Evolutionary conservation across 2,797 vertebrate species (phyloP).

Genomic region (Prunella strophiata): DNA sequence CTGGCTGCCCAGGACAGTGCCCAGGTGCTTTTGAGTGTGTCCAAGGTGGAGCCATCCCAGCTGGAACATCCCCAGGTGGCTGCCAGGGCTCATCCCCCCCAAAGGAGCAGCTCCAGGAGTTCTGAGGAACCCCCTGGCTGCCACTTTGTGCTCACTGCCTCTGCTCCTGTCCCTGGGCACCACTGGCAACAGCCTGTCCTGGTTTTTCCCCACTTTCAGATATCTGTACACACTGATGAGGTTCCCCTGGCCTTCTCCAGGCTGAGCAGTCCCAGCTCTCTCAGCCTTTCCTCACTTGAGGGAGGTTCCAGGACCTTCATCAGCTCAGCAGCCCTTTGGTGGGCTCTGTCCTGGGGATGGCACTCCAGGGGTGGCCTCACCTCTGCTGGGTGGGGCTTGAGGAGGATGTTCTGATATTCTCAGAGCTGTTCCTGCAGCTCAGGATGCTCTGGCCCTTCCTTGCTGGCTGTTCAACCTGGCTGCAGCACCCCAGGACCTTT

Average conservation of each 20-base stretch:
- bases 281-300: not conserved
- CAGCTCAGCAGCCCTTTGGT: not conserved
- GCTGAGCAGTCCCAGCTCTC: not conserved
- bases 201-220: fast-evolving
- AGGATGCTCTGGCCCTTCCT: too few relatives aligned
- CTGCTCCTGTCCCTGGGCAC: not conserved
- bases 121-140: not conserved
- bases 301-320: not conserved
- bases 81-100: not conserved
- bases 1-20: not conserved
- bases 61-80: not conserved
- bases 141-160: fast-evolving
- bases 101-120: not conserved
- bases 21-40: not conserved
- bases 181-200: fast-evolving
- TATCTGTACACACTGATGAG: not conserved
- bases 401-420: not conserved
- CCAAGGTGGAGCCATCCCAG: too few relatives aligned
- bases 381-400: not conserved
- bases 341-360: not conserved
- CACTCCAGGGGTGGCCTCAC: not conserved
- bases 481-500: not conserved
- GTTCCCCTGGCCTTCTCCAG: not conserved
- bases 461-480: not conserved
- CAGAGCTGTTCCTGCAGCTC: not conserved